Evolutionary conservation across 2,888 invertebrate genomes (phyloP), one percentile per base, ranked within the genome.

Genomic region (Andrena minutula): DNA sequence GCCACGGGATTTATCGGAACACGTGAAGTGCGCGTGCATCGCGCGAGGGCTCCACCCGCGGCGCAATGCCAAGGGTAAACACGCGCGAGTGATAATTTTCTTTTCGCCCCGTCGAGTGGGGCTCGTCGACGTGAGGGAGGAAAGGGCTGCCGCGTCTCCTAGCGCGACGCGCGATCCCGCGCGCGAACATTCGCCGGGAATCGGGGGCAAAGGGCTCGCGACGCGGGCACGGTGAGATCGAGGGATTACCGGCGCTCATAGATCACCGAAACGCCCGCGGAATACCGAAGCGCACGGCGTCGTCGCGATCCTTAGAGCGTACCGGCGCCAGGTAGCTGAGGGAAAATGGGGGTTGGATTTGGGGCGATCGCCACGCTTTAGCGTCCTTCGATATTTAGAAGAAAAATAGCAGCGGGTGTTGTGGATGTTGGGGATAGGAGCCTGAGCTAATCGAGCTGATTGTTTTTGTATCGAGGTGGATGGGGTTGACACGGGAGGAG

Each of bases 1-100:
- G 61, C 82, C 61, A 72, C 61, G 79, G 82, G 87, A 88, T 88
- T 88, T 88, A 88, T 88, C 66, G 84, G 68, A 1, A 41, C 60
- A 35, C 76, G 75, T 47, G 23, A 75, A 82, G 65, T 56, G 76
- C 70, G 85, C 72, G 80, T 75, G 77, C 76, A 66, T 75, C 77
- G 82, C 71, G 70, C 56, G 47, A 41, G 7, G 49, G 66, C 41
- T 41, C 16, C 41, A 41, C 41, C 41, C 12, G 41, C 64, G 64
- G 20, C 51, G 72, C 83, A 79, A 82, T 83, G 83, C 83, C 83
- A 81, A 83, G 83, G 83, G 78, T 78, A 70, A 82, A 82, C 82
- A 75, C 82, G 75, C 70, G 74, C 66, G 51, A n/a, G 58, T 64
- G 72, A 83, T 75, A 69, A 83, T 82, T 83, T 82, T 72, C 78